Percentiles rank a stretch among this genome's conserved stretches.
Evolutionary conservation across 1,140 invertebrate genomes (phyloP).

Genomic region (Aphelenchoides besseyi): DNA sequence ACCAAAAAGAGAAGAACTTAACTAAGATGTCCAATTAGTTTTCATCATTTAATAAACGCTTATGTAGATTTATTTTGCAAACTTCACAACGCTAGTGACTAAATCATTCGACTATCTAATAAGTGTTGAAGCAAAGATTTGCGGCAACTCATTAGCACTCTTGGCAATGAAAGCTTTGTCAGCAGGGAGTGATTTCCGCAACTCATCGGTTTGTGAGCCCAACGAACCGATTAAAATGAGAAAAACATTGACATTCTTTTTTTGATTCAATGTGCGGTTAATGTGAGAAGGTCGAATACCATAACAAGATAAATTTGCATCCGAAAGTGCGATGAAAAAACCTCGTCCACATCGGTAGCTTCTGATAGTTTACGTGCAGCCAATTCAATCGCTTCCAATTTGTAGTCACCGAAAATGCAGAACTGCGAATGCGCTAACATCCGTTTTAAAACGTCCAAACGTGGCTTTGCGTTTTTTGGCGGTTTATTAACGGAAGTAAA

Average conservation of each 20-base stretch:
- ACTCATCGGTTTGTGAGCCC: slow-evolving; percentile 80
- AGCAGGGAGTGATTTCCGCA: slow-evolving; percentile 72
- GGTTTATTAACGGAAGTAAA: neutral
- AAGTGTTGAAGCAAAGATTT: slow-evolving; percentile 77
- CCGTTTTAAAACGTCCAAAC: slow-evolving; percentile 75
- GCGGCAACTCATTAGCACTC: slow-evolving; percentile 76
- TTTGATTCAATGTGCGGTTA: slow-evolving; percentile 70
- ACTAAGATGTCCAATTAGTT: neutral
- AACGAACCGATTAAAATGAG: slow-evolving; percentile 91
- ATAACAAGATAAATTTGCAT: slow-evolving; percentile 90
- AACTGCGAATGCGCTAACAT: slow-evolving; percentile 88
- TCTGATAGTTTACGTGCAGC: slow-evolving; percentile 73
- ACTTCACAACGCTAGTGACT: too few species aligned
- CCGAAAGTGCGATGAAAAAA: slow-evolving; percentile 81
- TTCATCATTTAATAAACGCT: neutral
- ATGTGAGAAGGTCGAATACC: slow-evolving; percentile 79
- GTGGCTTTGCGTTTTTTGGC: slow-evolving; percentile 74
- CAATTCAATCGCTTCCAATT: slow-evolving; percentile 76
- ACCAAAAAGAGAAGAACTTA: slow-evolving; percentile 11
- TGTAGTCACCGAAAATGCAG: slow-evolving; percentile 84
- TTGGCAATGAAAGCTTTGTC: slow-evolving; percentile 78
- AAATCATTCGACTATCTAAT: slow-evolving; percentile 36
- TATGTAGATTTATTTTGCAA: neutral
- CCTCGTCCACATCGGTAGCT: slow-evolving; percentile 74
- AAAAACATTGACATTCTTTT: slow-evolving; percentile 72